phyloP scores from a whole-genome alignment of 2,888 invertebrate species.

The Tachystola acroxantha region DNA sequence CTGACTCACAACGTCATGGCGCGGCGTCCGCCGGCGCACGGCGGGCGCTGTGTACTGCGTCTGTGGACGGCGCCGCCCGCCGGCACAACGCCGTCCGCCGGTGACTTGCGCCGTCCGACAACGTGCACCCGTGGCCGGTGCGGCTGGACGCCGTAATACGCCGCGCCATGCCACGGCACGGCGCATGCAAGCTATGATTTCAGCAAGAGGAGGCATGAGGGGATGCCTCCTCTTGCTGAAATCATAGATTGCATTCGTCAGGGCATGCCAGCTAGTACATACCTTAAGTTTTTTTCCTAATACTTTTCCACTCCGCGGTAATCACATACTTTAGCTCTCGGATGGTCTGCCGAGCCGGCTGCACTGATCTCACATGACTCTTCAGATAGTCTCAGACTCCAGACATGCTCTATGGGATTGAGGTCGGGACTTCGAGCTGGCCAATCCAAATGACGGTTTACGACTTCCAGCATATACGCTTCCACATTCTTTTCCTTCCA shows the following conservation, averaged over 20 bases:
- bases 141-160: too few relatives aligned
- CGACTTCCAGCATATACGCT: not conserved
- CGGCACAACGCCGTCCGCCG: too few relatives aligned
- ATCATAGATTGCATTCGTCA: not conserved
- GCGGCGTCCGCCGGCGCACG: too few relatives aligned
- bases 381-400: not conserved
- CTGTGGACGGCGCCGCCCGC: too few relatives aligned
- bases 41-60: too few relatives aligned
- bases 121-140: too few relatives aligned
- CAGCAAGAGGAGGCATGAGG: too few relatives aligned
- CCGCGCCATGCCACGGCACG: too few relatives aligned
- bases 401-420: not conserved
- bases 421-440: not conserved
- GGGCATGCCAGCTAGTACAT: not conserved
- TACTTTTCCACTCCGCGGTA: not conserved
- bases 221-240: slow-evolving; percentile 1
- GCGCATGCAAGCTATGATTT: too few relatives aligned
- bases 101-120: too few relatives aligned
- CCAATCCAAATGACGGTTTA: not conserved
- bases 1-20: too few relatives aligned
- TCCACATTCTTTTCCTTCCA: too few relatives aligned
- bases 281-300: not conserved
- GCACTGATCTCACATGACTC: slow-evolving; percentile 3
- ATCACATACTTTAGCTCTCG: not conserved
- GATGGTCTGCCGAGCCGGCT: not conserved